Base-by-base conservation (phyloP, 2,888 invertebrate species). In the Cybosia mesomella region DNA sequence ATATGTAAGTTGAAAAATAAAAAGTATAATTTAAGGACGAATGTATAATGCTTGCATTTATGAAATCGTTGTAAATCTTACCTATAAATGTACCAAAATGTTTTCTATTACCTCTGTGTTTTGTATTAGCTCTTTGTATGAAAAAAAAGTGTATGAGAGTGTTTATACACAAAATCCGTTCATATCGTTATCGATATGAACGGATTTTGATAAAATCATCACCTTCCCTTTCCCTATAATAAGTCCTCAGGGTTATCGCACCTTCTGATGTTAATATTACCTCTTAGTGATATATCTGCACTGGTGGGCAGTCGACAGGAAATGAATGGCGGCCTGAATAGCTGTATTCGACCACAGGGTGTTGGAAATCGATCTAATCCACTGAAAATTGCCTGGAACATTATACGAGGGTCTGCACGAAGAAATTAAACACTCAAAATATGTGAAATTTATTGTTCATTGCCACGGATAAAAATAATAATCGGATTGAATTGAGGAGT, bases 321-420 rank as follows among this genome's bases (percentile, higher is more conserved):
- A 63, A 63, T 66, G 43, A 66, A 24, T 49, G 58, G 63, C 63
- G 39, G n/a, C 53, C 24, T 57, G 43, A 64, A 61, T 59, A 63
- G 63, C 54, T 59, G 55, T 57, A 58, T 43, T 55, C 54, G 43
- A 59, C 43, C 60, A 57, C 60, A 60, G 32, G 54, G 54, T 21
- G 60, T 49, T 43, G 36, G 36, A 24, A 22, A 65, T 49, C 28
- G 28, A 32, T 49, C 10, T 32, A 49, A 65, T 65, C 4, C 28
- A 49, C 11, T 58, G 9, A 65, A 65, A 49, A 58, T 49, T 28
- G n/a, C 8, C 36, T 39, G 24, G 8, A 9, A 39, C 24, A 36
- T 63, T 22, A 55, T 10, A 2, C 18, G 13, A 22, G 3, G 34
- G 11, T 21, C 13, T 10, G 21, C n/a, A 15, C 21, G 21, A 13